phyloP scores from a whole-genome alignment of 2,888 invertebrate genomes.

The Sphinx pinastri region DNA sequence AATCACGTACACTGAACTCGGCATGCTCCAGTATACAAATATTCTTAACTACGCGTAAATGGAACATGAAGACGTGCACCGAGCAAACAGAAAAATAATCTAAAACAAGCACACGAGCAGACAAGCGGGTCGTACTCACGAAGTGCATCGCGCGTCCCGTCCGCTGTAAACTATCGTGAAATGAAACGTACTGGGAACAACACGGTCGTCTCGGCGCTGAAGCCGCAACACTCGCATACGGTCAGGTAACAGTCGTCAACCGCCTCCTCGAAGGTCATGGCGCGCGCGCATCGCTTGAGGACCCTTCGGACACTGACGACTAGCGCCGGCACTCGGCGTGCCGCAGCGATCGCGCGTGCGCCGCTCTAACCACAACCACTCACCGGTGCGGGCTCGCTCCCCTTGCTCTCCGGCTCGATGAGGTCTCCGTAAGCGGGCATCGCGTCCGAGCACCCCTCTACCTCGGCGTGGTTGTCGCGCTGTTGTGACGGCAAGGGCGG shows the following conservation, averaged over 20 bases:
- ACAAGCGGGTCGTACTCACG: constrained; percentile 75
- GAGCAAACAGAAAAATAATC: constrained; percentile 49
- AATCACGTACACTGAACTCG: constrained; percentile 6
- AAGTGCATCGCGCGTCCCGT: constrained; percentile 70
- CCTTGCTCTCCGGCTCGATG: constrained; percentile 70
- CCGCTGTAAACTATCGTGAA: constrained; percentile 77
- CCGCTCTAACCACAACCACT: constrained; percentile 45
- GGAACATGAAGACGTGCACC: constrained; percentile 49
- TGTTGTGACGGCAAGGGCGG: constrained; percentile 69
- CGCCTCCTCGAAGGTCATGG: constrained; percentile 81
- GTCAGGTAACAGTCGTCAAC: constrained; percentile 77
- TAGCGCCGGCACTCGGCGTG: constrained; percentile 30
- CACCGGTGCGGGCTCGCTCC: constrained; percentile 65
- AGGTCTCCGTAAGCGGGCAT: constrained; percentile 83
- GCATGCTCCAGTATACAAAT: background rate
- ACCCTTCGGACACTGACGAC: constrained; percentile 62
- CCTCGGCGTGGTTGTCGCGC: constrained; percentile 73
- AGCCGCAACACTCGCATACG: constrained; percentile 83
- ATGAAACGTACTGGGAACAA: constrained; percentile 80
- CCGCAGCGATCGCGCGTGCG: constrained; percentile 40
- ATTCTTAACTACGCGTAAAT: constrained; percentile 21
- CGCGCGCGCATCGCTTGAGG: constrained; percentile 79
- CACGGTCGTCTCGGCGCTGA: constrained; percentile 79
- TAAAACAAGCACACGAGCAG: constrained; percentile 56
- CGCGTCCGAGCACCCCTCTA: constrained; percentile 75